Percentiles rank a stretch among this genome's conserved stretches.
Evolutionary conservation across 2,797 vertebrate genomes (phyloP).

Genomic region (Ctenochaetus hawaiiensis): DNA sequence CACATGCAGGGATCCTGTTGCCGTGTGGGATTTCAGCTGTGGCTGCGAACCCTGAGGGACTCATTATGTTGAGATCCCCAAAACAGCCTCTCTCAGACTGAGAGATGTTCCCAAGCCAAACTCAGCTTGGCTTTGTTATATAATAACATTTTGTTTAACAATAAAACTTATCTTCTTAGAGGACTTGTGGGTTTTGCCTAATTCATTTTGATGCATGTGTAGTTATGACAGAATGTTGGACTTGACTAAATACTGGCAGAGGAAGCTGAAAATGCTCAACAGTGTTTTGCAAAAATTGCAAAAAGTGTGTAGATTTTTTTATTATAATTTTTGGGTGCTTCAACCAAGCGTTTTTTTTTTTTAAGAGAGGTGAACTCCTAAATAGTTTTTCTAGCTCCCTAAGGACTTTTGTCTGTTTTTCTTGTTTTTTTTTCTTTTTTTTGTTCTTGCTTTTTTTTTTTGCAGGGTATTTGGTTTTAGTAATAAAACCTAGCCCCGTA

Average conservation of each 20-base stretch:
- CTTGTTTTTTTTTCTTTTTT: too few relatives aligned
- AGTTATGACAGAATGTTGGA: neutral
- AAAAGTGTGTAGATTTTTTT: too few relatives aligned
- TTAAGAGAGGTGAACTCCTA: neutral
- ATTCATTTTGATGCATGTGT: constrained; percentile 2
- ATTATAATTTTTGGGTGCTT: neutral
- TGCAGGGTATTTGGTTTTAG: neutral
- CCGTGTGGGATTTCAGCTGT: constrained; percentile 59
- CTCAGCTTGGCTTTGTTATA: constrained; percentile 16
- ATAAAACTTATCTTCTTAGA: neutral
- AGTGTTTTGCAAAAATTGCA: neutral
- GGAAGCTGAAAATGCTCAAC: neutral
- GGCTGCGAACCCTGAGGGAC: constrained; percentile 51
- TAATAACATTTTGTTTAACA: constrained; percentile 4
- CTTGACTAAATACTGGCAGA: neutral
- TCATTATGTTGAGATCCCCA: constrained; percentile 46
- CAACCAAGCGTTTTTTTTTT: neutral
- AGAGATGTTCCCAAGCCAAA: constrained; percentile 43
- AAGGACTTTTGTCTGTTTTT: too few relatives aligned
- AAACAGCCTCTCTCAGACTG: constrained; percentile 29
- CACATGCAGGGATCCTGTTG: constrained; percentile 52
- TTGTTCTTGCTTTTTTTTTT: neutral
- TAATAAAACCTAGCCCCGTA: neutral
- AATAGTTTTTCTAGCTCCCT: neutral
- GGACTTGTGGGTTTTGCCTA: neutral